Base-by-base conservation (phyloP, 1,140 invertebrate genomes). In the Helicoverpa armigera region DNA sequence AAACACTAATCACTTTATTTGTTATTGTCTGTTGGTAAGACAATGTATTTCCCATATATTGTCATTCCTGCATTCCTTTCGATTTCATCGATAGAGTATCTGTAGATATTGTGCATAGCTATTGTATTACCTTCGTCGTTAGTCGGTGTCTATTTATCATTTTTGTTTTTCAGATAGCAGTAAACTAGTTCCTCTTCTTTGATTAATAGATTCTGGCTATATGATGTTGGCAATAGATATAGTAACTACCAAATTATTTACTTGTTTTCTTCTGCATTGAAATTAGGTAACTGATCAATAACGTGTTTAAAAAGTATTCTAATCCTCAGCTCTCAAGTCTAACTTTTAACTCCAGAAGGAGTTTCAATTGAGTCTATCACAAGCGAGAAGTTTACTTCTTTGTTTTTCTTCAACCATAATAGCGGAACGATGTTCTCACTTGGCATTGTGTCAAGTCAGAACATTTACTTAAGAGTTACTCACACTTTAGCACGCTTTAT, bases 1-100 rank as follows among this genome's bases (percentile, higher is more conserved):
- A 50, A 67, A 67, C 63, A 67, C 35, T 3, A 10, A 16, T 12
- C 11, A 65, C n/a, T 12, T 50, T 67, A 50, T 67, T 18, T 67
- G 43, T 50, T 67, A 12, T 67, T 67, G 63, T 67, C n/a, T 18
- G 63, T 18, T n/a, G 63, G 35, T 5, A 16, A 67, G 23, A 65
- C 61, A 65, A 65, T 65, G 35, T 50, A 67, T 50, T 67, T 67
- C 43, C 63, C 43, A 67, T 67, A 2, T 16, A 48, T 18, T 18
- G 7, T n/a, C 48, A 35, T 12, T 35, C 9, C 23, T 29, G 23
- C 18, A 60, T 60, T 29, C 58, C 58, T 60, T 60, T 60, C 58
- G 11, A 60, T 60, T 60, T 60, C 12, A 31, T 60, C 18, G 29
- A 60, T 60, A 23, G 11, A 60, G 0, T 12, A 13, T 60, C 2